Base-by-base conservation (phyloP, 2,797 vertebrate species). In the Allochrocebus solatus region DNA sequence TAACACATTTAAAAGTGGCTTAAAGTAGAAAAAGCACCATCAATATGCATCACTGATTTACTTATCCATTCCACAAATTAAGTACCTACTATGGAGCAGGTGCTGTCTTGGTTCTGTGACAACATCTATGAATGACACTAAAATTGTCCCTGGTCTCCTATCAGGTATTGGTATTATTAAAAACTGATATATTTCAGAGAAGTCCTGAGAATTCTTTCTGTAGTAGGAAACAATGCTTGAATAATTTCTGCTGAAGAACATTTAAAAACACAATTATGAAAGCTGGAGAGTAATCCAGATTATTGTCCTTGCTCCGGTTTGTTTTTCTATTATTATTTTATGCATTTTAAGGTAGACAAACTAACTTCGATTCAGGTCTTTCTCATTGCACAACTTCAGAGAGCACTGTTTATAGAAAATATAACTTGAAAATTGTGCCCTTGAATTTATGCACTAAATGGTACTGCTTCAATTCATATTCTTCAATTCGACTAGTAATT, bases 91-190 rank as follows among this genome's bases (percentile, higher is more conserved):
- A 36, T 48, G 46, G 2, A 59, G 13, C 41, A 94, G n/a, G 39
- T 74, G 33, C 9, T 53, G 8, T 80, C 26, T 57, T 39, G 46
- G 17, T 81, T 85, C 43, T 75, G 70, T 74, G 12, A 94, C 61
- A 86, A 12, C 5, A 95, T 21, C 50, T 90, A 13, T 30, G 48
- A 74, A 28, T n/a, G 39, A 90, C 3, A 74, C 64, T 83, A 61
- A 82, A 30, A 72, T 64, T 76, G 5, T 36, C 46, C 10, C 30
- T 75, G 11, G 14, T n/a, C n/a, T 92, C 46, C 33, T 89, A 16
- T 95, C 41, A 95, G 39, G 12, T 55, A 70, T 13, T 78, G 17
- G 39, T 48, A 79, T 76, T 89, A 92, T 89, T 94, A 95, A 89
- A 16, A 95, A 84, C n/a, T 5, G 36, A 94, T 5, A 21, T 70